A percentile compares a stretch with the other conserved stretches of the same genome.
Conservation (phyloP, 2,113 vertebrate genomes). For the Trogon melanurus region DNA sequence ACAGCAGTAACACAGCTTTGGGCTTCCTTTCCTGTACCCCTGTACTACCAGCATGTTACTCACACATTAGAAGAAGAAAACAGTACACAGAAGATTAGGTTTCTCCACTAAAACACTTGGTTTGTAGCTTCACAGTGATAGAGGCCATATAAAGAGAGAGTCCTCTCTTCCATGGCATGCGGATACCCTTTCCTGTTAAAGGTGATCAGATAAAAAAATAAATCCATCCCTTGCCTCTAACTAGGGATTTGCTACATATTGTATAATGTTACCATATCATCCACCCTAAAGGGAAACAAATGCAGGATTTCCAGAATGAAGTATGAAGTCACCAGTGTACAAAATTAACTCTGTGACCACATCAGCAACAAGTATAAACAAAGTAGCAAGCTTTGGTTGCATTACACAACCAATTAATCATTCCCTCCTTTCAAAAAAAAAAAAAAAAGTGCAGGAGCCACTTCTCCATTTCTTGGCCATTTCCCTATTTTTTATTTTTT, state of each 20-base stretch:
- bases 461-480: not conserved
- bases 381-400: not conserved
- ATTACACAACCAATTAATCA: not conserved
- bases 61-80: not conserved
- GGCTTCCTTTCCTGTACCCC: not conserved
- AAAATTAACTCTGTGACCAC: not conserved
- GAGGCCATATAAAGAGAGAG: not conserved
- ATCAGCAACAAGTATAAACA: conserved; percentile 17
- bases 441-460: accelerated
- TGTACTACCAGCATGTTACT: not conserved
- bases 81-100: not conserved
- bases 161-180: not conserved
- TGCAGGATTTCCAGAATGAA: not conserved
- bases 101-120: not conserved
- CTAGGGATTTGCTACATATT: conserved; percentile 55
- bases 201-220: not conserved
- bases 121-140: not conserved
- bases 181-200: conserved; percentile 8
- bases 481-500: not conserved
- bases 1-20: not conserved
- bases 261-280: conserved; percentile 19
- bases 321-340: not conserved
- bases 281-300: not conserved
- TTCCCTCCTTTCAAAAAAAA: not conserved
- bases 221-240: conserved; percentile 17